Base-by-base conservation (phyloP, 2,888 invertebrate species). In the Standfussiana lucernea region DNA sequence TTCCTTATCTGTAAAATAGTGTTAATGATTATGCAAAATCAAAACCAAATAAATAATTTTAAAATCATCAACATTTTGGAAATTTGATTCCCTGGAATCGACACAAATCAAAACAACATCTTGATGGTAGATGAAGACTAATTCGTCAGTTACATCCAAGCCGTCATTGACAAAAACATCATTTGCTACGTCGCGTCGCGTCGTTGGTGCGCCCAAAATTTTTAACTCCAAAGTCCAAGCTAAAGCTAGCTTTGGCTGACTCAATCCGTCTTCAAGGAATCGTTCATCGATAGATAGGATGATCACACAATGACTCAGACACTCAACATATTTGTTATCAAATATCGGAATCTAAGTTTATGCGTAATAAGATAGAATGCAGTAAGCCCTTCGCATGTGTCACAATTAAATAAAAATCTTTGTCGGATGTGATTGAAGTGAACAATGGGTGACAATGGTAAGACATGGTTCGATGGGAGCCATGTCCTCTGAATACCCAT, bases 361-460 rank as follows among this genome's bases (percentile, higher is more conserved):
- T 69, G 71, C 47, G 53, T 40, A 75, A 62, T 70, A 77, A 73
- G 78, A 75, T 70, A 64, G 45, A 72, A 77, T 72, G 15, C 64
- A 70, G 72, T 68, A 77, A 80, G 62, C 69, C 53, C 65, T 77
- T 78, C 35, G 56, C 32, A 64, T 74, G 53, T 83, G 66, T 77
- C 78, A 77, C 61, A 67, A 86, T 81, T 79, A 77, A 67, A 77
- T 74, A 62, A 71, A 84, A 79, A 73, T 37, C 68, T 72, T 72
- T 75, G 77, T 82, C 80, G 82, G 80, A 32, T 66, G 65, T 53
- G 64, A 83, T 79, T 83, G 75, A 85, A 84, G 64, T 45, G 74
- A 73, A 82, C 88, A 88, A 62, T 62, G 62, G 37, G 3, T 62
- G 62, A 62, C 62, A 37, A 77, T 87, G 80, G 67, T 71, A 72